These are phyloP conservation scores for Grallaria varia DNA, from an alignment of 2,113 vertebrate species.

Conservation along the genomic window DNA sequence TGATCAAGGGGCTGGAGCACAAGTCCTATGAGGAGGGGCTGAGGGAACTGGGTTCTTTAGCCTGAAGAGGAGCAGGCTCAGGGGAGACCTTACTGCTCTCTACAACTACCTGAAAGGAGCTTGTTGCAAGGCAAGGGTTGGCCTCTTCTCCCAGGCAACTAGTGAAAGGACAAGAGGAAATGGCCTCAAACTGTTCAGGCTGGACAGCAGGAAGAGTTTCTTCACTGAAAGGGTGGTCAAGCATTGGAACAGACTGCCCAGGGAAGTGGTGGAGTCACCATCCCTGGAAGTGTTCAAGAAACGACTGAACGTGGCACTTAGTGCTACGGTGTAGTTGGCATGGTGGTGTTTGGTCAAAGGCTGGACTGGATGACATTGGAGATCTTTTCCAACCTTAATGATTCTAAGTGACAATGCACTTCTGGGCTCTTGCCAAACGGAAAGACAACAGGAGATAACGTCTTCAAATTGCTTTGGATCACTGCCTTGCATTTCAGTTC, in stretches of 20 bases:
- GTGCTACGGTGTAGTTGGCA: not conserved
- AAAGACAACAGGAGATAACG: not conserved
- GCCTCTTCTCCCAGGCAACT: not conserved
- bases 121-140: too few relatives aligned
- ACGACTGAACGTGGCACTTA: not conserved
- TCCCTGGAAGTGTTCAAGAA: not conserved
- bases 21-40: not conserved
- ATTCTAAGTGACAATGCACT: not conserved
- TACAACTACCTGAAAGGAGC: not conserved
- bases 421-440: not conserved
- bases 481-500: not conserved
- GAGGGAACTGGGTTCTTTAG: not conserved
- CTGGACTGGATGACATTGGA: rapidly evolving
- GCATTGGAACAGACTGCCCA: not conserved
- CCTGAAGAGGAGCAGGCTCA: not conserved
- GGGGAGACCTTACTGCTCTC: not conserved
- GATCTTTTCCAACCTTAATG: not conserved
- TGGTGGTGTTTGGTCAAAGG: not conserved
- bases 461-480: not conserved
- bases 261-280: not conserved
- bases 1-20: not conserved
- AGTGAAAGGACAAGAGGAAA: not conserved
- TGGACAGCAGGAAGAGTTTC: not conserved
- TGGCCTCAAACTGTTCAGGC: not conserved
- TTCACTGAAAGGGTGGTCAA: not conserved